Conservation (phyloP, 2,888 invertebrate genomes). For the Erebia palarica region DNA sequence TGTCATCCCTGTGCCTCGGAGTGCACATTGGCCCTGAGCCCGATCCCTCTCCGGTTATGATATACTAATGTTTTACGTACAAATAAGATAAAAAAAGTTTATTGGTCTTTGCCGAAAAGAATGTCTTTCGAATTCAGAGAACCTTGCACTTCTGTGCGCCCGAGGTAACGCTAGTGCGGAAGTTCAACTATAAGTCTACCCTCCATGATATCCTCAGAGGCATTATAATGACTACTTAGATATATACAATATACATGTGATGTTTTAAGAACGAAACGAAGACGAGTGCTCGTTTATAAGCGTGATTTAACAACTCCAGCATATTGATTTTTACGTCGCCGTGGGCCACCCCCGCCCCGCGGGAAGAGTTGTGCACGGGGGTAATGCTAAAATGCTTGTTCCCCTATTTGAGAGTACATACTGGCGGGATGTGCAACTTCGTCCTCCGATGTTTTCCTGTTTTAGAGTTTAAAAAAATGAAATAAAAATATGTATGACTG, state of each 20-base stretch:
- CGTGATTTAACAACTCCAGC: slow-evolving; percentile 91
- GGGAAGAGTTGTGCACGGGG: slow-evolving; percentile 83
- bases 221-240: slow-evolving; percentile 53
- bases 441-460: slow-evolving; percentile 54
- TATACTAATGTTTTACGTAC: too few relatives aligned
- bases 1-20: too few relatives aligned
- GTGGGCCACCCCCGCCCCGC: slow-evolving; percentile 80
- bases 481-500: too few relatives aligned
- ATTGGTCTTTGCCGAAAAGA: background rate
- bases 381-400: slow-evolving; percentile 84
- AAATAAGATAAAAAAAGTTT: background rate
- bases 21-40: too few relatives aligned
- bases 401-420: slow-evolving; percentile 83
- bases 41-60: too few relatives aligned
- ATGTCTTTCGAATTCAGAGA: background rate
- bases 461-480: slow-evolving; percentile 6
- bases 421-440: slow-evolving; percentile 72
- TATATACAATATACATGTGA: slow-evolving; percentile 61
- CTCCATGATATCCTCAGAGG: slow-evolving; percentile 19
- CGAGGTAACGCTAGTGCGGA: background rate
- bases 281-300: slow-evolving; percentile 84
- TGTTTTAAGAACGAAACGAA: slow-evolving; percentile 81
- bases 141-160: background rate
- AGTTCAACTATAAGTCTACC: background rate
- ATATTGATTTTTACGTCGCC: slow-evolving; percentile 84